Percentiles rank a stretch among this genome's conserved stretches.
Conservation (phyloP, 53 echinoderm and acorn worm species). For the Glandiceps talaboti region DNA sequence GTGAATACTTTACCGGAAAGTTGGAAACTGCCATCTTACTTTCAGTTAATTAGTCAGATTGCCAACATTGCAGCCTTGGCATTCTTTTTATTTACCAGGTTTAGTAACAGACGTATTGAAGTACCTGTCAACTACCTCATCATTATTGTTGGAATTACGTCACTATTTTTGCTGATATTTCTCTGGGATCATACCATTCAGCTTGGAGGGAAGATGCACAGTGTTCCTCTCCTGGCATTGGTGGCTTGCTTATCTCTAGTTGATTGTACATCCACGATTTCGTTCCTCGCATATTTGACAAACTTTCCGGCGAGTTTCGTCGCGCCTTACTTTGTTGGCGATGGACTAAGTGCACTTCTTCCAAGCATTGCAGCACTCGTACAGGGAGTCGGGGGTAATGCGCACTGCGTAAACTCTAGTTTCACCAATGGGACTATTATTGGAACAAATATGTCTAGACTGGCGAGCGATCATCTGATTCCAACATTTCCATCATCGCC, state of each 20-base stretch:
- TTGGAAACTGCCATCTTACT: conserved; percentile 63
- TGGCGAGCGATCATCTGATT: conserved; percentile 31
- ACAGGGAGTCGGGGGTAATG: conserved; percentile 33
- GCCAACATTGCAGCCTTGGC: conserved; percentile 69
- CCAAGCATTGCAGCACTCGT: conserved; percentile 84
- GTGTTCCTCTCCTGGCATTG: conserved; percentile 58
- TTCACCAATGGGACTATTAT: conserved; percentile 8
- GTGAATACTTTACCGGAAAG: conserved; percentile 70
- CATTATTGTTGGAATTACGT: conserved; percentile 32
- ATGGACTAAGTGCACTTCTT: conserved; percentile 74
- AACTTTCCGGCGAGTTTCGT: conserved; percentile 52
- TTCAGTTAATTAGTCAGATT: conserved; percentile 72
- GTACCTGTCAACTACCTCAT: conserved; percentile 45
- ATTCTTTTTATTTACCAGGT: conserved; percentile 52
- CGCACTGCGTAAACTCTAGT: conserved; percentile 34
- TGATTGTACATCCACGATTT: conserved; percentile 87
- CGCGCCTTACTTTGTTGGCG: conserved; percentile 82
- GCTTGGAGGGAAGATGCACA: conserved; percentile 48
- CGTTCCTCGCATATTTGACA: conserved; percentile 84
- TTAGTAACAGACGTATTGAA: conserved; percentile 48
- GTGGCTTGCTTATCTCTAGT: conserved; percentile 54
- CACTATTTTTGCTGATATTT: conserved; percentile 54
- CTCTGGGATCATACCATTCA: conserved; percentile 70
- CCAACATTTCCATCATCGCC: too few species aligned
- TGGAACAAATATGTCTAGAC: conserved; percentile 5